These are phyloP conservation scores for Mustela nigripes DNA, from an alignment of 2,113 vertebrate species.

Conservation along the genomic window DNA sequence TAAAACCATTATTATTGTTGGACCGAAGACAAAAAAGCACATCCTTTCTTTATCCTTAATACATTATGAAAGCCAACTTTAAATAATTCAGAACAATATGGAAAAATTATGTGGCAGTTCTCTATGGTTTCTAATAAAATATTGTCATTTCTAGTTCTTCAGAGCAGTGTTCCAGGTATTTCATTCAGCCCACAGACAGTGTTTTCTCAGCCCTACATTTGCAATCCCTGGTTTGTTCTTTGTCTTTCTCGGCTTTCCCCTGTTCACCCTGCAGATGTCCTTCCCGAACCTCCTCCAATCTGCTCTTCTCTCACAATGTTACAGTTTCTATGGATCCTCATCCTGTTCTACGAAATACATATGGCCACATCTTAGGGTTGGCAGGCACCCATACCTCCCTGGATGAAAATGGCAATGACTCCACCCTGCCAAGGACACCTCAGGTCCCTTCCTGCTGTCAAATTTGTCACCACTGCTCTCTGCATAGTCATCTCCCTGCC, in stretches of 20 bases:
- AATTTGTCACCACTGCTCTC: background rate
- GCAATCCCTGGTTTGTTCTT: background rate
- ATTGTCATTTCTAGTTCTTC: background rate
- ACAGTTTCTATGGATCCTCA: background rate
- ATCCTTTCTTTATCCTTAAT: background rate
- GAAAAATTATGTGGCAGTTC: background rate
- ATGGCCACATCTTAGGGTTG: background rate
- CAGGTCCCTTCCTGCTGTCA: background rate
- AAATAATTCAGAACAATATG: slow-evolving; percentile 35
- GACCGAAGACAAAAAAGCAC: background rate
- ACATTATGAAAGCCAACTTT: background rate
- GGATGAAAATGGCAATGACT: background rate
- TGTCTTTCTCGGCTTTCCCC: background rate
- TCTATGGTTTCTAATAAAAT: background rate
- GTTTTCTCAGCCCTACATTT: background rate
- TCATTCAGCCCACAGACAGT: background rate
- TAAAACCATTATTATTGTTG: background rate
- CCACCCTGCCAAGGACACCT: background rate
- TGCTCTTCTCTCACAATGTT: background rate
- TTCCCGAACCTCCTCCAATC: background rate
- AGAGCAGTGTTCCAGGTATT: background rate
- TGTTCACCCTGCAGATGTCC: background rate
- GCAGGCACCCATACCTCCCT: background rate
- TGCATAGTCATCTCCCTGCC: background rate
- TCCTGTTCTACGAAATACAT: background rate